Percentiles rank a stretch among this genome's conserved stretches.
Conservation (phyloP, 2,888 invertebrate species). For the Platyscelio sp. region DNA sequence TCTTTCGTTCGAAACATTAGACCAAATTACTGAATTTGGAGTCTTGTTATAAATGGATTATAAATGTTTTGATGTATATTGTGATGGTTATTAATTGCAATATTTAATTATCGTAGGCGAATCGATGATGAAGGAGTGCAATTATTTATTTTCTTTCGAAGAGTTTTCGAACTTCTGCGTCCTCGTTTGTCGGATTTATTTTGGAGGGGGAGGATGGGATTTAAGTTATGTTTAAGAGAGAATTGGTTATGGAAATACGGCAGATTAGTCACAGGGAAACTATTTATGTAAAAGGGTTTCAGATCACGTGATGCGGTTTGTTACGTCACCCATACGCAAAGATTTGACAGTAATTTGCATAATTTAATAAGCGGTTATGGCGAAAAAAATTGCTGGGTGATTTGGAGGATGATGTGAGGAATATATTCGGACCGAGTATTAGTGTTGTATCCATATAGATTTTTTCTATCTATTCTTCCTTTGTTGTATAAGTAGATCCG, state of each 20-base stretch:
- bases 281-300: constrained; percentile 25
- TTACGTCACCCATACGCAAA: too few relatives aligned
- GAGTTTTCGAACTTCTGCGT: background rate
- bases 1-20: constrained; percentile 38
- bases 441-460: too few relatives aligned
- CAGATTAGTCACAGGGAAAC: constrained; percentile 30
- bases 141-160: constrained; percentile 9
- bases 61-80: constrained; percentile 39
- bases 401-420: too few relatives aligned
- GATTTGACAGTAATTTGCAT: constrained; percentile 25
- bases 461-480: too few relatives aligned
- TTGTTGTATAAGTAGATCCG: too few relatives aligned
- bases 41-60: constrained; percentile 4
- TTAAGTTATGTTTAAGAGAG: background rate
- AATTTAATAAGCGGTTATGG: background rate
- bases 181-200: background rate
- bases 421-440: too few relatives aligned
- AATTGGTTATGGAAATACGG: constrained; percentile 32
- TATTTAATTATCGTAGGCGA: constrained; percentile 67
- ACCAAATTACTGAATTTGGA: constrained; percentile 14
- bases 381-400: too few relatives aligned
- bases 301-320: constrained; percentile 23
- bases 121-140: background rate
- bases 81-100: constrained; percentile 52
- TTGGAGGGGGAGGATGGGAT: background rate